Percentiles rank a stretch among this genome's conserved stretches.
phyloP scores from a whole-genome alignment of 1,140 invertebrate species.

The Trichogramma pretiosum region DNA sequence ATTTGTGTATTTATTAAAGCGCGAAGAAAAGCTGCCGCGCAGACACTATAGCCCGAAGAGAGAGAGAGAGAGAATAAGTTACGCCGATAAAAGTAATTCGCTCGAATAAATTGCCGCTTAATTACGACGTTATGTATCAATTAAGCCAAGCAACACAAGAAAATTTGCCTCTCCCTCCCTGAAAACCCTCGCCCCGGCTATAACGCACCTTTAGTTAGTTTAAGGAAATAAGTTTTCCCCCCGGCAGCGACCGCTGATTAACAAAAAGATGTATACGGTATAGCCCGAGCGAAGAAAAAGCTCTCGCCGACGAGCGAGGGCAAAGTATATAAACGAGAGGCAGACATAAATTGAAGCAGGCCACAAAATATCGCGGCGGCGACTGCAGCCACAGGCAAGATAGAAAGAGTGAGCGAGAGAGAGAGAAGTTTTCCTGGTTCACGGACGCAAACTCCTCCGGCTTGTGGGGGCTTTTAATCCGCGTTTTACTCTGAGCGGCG shows the following conservation, averaged over 20 bases:
- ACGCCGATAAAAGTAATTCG: neutral
- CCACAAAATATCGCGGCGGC: slow-evolving; percentile 1
- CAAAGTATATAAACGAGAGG: neutral
- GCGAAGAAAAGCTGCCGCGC: too few species aligned
- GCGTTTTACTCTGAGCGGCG: slow-evolving; percentile 42
- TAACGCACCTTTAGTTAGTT: too few species aligned
- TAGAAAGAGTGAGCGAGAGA: too few species aligned
- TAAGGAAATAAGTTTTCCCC: slow-evolving; percentile 15
- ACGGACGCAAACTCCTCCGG: slow-evolving; percentile 13
- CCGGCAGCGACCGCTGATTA: slow-evolving; percentile 3
- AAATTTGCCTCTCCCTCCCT: slow-evolving; percentile 2
- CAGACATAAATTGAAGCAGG: slow-evolving; percentile 7
- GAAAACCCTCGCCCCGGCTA: too few species aligned
- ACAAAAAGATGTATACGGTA: too few species aligned
- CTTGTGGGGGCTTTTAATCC: slow-evolving; percentile 39
- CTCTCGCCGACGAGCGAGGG: neutral
- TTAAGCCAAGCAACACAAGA: slow-evolving; percentile 17
- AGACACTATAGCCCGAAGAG: too few species aligned
- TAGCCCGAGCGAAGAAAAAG: too few species aligned
- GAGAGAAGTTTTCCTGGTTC: neutral
- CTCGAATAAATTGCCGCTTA: slow-evolving; percentile 11
- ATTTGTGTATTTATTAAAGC: too few species aligned
- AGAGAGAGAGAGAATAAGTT: too few species aligned
- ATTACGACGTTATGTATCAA: slow-evolving; percentile 14
- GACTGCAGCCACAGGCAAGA: neutral